These are phyloP conservation scores for Thaleichthys pacificus DNA, from an alignment of 2,797 vertebrate genomes.

Conservation along the genomic window DNA sequence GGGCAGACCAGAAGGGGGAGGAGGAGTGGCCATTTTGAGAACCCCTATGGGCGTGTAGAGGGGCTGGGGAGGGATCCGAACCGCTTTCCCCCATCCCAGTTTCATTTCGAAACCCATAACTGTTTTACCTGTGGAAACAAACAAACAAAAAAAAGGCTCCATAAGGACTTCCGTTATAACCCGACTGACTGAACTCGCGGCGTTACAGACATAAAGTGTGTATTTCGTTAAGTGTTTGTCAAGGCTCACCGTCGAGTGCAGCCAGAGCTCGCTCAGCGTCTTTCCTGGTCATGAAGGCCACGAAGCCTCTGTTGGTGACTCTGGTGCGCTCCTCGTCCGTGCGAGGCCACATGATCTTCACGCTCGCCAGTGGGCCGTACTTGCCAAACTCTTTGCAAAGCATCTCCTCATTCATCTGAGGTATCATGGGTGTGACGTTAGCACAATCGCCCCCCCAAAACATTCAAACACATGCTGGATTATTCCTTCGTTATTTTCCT, in stretches of 20 bases:
- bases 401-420: slow-evolving; percentile 83
- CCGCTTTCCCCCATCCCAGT: slow-evolving; percentile 83
- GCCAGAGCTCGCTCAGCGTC: slow-evolving; percentile 80
- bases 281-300: slow-evolving; percentile 83
- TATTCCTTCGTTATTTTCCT: background rate
- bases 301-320: slow-evolving; percentile 81
- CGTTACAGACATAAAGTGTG: too few relatives aligned
- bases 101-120: slow-evolving; percentile 86
- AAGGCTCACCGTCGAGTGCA: slow-evolving; percentile 73
- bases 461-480: background rate
- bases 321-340: slow-evolving; percentile 79
- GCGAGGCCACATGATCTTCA: slow-evolving; percentile 87
- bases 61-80: slow-evolving; percentile 81
- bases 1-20: slow-evolving; percentile 80
- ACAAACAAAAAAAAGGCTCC: too few relatives aligned
- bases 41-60: slow-evolving; percentile 80
- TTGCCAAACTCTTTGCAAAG: slow-evolving; percentile 85
- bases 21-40: slow-evolving; percentile 70
- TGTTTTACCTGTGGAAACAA: slow-evolving; percentile 71
- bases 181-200: background rate
- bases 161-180: background rate
- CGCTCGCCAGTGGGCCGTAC: slow-evolving; percentile 81
- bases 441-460: background rate
- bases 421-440: background rate
- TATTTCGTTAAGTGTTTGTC: background rate